phyloP scores from a whole-genome alignment of 2,113 vertebrate species.

The Perognathus longimembris region DNA sequence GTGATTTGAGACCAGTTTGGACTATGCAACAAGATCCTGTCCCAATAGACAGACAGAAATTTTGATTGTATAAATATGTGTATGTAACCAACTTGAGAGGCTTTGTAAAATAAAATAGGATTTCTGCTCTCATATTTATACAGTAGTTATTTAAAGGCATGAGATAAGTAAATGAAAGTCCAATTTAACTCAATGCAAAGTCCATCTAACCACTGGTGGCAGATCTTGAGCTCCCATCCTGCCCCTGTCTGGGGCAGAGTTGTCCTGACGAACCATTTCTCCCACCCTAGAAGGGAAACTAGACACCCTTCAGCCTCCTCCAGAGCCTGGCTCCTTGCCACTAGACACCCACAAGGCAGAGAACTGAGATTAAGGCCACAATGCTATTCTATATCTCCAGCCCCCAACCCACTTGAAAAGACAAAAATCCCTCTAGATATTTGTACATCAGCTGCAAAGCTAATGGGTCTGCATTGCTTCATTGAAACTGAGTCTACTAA shows the following conservation, averaged over 20 bases:
- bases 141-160: constrained; percentile 14
- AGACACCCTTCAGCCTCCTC: neutral
- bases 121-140: neutral
- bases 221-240: neutral
- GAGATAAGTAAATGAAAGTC: constrained; percentile 38
- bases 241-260: neutral
- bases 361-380: neutral
- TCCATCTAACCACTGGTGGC: neutral
- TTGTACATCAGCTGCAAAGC: neutral
- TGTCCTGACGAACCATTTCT: neutral
- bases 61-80: neutral
- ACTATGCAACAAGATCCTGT: neutral
- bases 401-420: neutral
- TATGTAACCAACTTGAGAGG: neutral
- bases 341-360: neutral
- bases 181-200: neutral
- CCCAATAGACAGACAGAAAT: neutral
- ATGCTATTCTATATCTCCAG: neutral
- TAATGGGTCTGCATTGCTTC: neutral
- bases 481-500: neutral
- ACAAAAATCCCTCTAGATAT: neutral
- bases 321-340: neutral
- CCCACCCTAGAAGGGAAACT: neutral
- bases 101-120: constrained; percentile 32
- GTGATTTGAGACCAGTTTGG: neutral